Evolutionary conservation across 2,113 vertebrate species (phyloP).

Genomic region (Miniopterus natalensis): DNA sequence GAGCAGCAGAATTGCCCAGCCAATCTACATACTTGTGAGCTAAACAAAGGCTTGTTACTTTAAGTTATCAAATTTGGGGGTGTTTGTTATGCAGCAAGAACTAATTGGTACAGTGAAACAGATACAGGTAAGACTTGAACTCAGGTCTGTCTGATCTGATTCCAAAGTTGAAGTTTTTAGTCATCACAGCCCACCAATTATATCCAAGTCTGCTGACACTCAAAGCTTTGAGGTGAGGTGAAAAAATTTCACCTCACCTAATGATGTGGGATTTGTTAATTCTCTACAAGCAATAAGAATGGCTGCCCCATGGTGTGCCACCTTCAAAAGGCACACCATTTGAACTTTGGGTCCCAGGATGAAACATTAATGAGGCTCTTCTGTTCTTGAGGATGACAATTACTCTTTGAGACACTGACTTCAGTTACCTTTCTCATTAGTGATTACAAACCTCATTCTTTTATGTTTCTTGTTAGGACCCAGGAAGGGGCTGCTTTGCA

Average conservation of each 20-base stretch:
- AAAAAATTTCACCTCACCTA: not conserved
- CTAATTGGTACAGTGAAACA: not conserved
- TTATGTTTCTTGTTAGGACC: not conserved
- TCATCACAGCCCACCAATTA: not conserved
- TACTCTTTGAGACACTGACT: not conserved
- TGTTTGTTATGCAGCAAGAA: slow-evolving; percentile 22
- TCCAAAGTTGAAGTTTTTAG: not conserved
- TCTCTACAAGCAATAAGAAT: not conserved
- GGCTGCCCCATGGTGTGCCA: not conserved
- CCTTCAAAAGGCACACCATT: slow-evolving; percentile 32
- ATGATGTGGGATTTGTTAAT: not conserved
- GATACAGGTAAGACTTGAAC: not conserved
- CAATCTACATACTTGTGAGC: not conserved
- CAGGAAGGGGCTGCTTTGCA: not conserved
- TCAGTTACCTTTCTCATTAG: not conserved
- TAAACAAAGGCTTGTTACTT: not conserved
- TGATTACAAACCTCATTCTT: not conserved
- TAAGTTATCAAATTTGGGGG: not conserved
- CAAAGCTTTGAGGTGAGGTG: not conserved
- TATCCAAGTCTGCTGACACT: not conserved
- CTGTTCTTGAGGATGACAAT: not conserved
- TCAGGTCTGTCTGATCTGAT: not conserved
- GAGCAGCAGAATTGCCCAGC: not conserved
- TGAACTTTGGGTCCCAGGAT: slow-evolving; percentile 14
- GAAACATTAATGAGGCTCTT: slow-evolving; percentile 55